Percentiles rank a stretch among this genome's conserved stretches.
Conservation (phyloP, 2,888 invertebrate species). For the Agrotis ipsilon region DNA sequence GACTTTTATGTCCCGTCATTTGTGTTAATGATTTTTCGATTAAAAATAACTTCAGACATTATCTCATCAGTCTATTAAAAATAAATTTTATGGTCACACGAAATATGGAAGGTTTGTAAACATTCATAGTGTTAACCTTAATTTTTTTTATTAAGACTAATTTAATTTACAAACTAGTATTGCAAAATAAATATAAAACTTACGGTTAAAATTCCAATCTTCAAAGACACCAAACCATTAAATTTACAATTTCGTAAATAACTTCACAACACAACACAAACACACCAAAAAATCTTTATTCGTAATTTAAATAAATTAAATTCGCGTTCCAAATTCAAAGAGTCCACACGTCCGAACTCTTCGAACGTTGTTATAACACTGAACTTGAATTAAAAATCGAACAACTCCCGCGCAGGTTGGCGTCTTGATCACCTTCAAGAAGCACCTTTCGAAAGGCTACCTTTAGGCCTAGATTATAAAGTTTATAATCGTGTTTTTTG, state of each 20-base stretch:
- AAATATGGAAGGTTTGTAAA: slow-evolving; percentile 52
- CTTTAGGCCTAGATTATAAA: slow-evolving; percentile 33
- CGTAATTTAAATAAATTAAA: slow-evolving; percentile 61
- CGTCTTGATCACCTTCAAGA: slow-evolving; percentile 77
- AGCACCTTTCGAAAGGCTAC: slow-evolving; percentile 33
- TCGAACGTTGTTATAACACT: slow-evolving; percentile 81
- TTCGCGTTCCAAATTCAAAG: slow-evolving; percentile 49
- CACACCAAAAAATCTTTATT: slow-evolving; percentile 68
- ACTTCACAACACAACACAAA: slow-evolving; percentile 71
- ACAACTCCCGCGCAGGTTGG: slow-evolving; percentile 74
- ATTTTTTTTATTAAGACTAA: slow-evolving; percentile 11
- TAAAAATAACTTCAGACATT: slow-evolving; percentile 39
- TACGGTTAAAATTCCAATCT: slow-evolving; percentile 40
- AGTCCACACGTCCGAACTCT: slow-evolving; percentile 68
- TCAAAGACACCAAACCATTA: slow-evolving; percentile 51
- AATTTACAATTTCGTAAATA: slow-evolving; percentile 47
- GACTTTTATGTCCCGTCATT: slow-evolving; percentile 53
- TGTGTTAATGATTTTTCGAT: slow-evolving; percentile 51
- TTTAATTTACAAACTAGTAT: slow-evolving; percentile 26
- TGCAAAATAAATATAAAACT: slow-evolving; percentile 41
- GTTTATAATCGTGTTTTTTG: slow-evolving; percentile 36
- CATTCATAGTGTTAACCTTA: slow-evolving; percentile 17
- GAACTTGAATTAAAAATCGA: slow-evolving; percentile 79
- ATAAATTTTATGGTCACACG: slow-evolving; percentile 45
- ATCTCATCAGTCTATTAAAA: slow-evolving; percentile 26